Conservation (phyloP, 2,797 vertebrate genomes). For the Geotrypetes seraphini region DNA sequence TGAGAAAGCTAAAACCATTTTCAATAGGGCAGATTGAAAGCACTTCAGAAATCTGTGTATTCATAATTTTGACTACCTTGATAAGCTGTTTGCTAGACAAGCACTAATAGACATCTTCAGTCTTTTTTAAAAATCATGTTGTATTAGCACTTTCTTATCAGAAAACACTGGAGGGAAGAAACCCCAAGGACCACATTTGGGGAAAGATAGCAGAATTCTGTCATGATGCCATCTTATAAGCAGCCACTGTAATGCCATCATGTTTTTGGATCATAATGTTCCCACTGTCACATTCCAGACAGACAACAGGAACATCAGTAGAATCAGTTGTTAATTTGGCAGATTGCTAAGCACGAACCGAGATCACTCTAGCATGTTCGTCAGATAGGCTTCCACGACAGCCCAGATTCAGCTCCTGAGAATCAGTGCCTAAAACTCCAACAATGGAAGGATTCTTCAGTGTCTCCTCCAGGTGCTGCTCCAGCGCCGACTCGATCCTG, state of each 20-base stretch:
- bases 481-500: slow-evolving; percentile 75
- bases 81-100: no score
- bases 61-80: no score
- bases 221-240: slow-evolving; percentile 88
- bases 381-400: slow-evolving; percentile 89
- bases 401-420: slow-evolving; percentile 87
- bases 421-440: slow-evolving; percentile 85
- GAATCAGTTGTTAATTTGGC: slow-evolving; percentile 77
- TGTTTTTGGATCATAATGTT: slow-evolving; percentile 89
- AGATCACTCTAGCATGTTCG: slow-evolving; percentile 85
- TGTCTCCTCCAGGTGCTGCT: slow-evolving; percentile 84
- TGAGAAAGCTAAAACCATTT: no score
- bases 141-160: no score
- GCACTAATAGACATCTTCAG: no score
- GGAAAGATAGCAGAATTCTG: background rate
- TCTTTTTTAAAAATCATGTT: no score
- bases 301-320: slow-evolving; percentile 84
- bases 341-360: slow-evolving; percentile 84
- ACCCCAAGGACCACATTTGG: no score
- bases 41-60: no score
- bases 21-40: no score
- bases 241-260: slow-evolving; percentile 81
- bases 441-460: slow-evolving; percentile 92
- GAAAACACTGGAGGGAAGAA: no score
- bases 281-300: slow-evolving; percentile 84